Evolutionary conservation across 2,888 invertebrate species (phyloP), one percentile per base, ranked within the genome.

Genomic region (Chrysotoxum bicinctum): DNA sequence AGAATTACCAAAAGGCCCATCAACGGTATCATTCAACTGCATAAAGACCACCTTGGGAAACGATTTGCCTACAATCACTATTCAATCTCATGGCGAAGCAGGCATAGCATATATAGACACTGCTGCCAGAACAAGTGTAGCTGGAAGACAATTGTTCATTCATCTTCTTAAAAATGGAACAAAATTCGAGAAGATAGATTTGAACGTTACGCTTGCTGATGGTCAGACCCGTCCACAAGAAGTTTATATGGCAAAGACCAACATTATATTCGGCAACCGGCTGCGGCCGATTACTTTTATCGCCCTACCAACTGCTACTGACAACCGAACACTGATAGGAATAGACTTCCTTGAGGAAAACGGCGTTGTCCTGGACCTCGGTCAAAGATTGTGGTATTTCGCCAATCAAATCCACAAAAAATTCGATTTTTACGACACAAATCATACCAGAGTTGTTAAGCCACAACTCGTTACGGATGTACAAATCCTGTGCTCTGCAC

Each of bases 131-230:
- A 77, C 45, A 23, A 77, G 70, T n/a, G 62, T 70, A 3, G 69
- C 77, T 6, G 77, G 62, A 12, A 77, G 77, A n/a, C 30, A 60
- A 19, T n/a, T 69, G 10, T 77, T 77, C n/a, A 2, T 69, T 1
- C 52, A 81, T 21, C 19, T 45, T 1, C 45, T 45, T 0, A 30
- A 21, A 4, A 81, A 82, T 21, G 81, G 60, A 1, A 87, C 81
- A 9, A 16, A 12, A 14, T 87, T 88, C 21, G 32, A 45, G 19
- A 60, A 87, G 1, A 48, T 66, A 1, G 9, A 26, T 10, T 76
- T 76, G 1, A 37, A 75, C 19, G 66, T 87, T 1, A 78, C 78
- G 0, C 64, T 87, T 16, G 86, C 87, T 16, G 87, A 88, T 21
- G 70, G 77, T 23, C 50, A 70, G 10, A 40, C 58, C 4, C 23